phyloP scores from a whole-genome alignment of 2,113 vertebrate genomes.

The Procapra przewalskii region DNA sequence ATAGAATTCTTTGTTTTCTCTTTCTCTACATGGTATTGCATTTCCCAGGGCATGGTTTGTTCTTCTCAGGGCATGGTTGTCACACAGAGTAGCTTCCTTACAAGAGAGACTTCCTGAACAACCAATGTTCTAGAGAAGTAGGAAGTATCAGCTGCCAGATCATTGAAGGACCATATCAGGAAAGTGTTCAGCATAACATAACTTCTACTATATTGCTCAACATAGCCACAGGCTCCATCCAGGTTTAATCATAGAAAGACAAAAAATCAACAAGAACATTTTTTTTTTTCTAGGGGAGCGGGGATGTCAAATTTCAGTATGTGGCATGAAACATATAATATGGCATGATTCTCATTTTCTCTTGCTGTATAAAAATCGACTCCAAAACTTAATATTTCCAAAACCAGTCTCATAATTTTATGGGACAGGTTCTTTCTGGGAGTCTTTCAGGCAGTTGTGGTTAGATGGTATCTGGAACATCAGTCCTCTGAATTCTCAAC shows the following conservation, averaged over 20 bases:
- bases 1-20: not conserved
- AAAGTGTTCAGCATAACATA: not conserved
- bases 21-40: not conserved
- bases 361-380: not conserved
- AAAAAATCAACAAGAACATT: not conserved
- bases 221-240: not conserved
- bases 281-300: rapidly evolving
- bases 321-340: not conserved
- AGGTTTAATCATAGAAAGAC: not conserved
- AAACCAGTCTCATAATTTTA: not conserved
- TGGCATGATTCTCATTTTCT: not conserved
- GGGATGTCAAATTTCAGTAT: not conserved
- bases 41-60: not conserved
- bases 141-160: not conserved
- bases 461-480: not conserved
- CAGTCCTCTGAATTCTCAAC: not conserved
- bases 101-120: not conserved
- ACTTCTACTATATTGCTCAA: not conserved
- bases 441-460: not conserved
- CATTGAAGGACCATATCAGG: not conserved
- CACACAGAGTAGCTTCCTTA: not conserved
- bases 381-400: not conserved
- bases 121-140: not conserved
- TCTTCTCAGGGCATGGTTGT: not conserved
- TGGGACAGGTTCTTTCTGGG: not conserved